Evolutionary conservation across 2,797 vertebrate genomes (phyloP), one percentile per base, ranked within the genome.

Genomic region (Stomatorhinus walkeri): DNA sequence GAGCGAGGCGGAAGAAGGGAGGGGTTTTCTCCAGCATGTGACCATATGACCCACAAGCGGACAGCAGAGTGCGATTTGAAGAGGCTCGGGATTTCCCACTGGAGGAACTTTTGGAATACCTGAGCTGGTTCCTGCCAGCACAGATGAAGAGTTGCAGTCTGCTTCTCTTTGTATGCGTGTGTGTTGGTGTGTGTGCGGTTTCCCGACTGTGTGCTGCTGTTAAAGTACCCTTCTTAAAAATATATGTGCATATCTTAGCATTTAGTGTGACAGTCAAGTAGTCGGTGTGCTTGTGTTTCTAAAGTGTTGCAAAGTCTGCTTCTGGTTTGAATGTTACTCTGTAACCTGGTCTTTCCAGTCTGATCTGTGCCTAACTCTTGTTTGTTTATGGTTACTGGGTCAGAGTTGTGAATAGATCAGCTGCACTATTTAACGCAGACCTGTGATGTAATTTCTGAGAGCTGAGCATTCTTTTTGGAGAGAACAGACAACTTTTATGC

Each of bases 351-450:
- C 10, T 64, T 64, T 87, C 87, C 87, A 64, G 87, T 87, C 72
- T 84, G 36, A 54, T 40, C 52, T 84, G 85, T 64, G 61, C 19
- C 52, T 79, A 68, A 49, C 85, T 46, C 48, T 48, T 22, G 89
- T 52, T 83, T 89, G 89, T 90, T 86, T 59, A 40, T 88, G 76
- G 89, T 90, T 90, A 87, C 87, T 24, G 49, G 56, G 14, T 83
- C 22, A 28, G 28, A 85, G 89, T 19, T 56, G 19, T 79, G 32
- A 76, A 79, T 79, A 88, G 49, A 86, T 86, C 43, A n/a, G 85
- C 52, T 40, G 51, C 52, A 59, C 32, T 52, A 54, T 85, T 49
- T 85, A 52, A 28, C 48, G 2, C 36, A 8, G 3, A 19, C 40
- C 40, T 46, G 76, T 79, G 76, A 81, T 81, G 36, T 81, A n/a